phyloP scores from a whole-genome alignment of 2,888 invertebrate species.

The Camptogramma bilineatum region DNA sequence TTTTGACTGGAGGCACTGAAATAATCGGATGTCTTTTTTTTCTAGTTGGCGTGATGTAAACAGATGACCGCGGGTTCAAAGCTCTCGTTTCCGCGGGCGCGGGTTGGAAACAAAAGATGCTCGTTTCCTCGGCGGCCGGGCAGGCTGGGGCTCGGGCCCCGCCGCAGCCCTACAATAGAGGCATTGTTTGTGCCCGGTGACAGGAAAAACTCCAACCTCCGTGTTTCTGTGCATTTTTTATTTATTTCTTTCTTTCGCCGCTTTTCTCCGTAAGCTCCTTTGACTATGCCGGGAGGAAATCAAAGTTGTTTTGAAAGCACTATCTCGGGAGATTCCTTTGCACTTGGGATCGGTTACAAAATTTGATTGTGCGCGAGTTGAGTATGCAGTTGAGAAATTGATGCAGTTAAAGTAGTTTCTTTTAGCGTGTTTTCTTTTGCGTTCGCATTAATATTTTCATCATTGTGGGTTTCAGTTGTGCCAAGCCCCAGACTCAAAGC shows the following conservation, averaged over 20 bases:
- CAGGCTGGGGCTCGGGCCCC: conserved; percentile 52
- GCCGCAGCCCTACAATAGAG: conserved; percentile 72
- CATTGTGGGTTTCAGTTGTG: conserved; percentile 13
- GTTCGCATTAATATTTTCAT: not conserved
- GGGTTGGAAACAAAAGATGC: conserved; percentile 82
- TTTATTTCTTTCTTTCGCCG: conserved; percentile 70
- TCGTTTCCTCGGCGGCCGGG: conserved; percentile 78
- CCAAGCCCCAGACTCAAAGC: conserved; percentile 26
- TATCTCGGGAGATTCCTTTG: conserved; percentile 53
- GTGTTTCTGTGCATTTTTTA: conserved; percentile 85
- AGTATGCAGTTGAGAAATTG: not conserved
- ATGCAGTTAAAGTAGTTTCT: conserved; percentile 4
- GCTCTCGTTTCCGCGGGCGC: conserved; percentile 72
- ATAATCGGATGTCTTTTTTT: conserved; percentile 69
- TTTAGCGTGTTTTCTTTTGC: not conserved
- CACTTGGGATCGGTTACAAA: conserved; percentile 21
- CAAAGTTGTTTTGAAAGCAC: conserved; percentile 73
- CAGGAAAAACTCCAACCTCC: conserved; percentile 85
- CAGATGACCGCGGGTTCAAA: conserved; percentile 83
- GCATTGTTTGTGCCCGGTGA: conserved; percentile 85
- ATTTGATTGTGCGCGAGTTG: conserved; percentile 9
- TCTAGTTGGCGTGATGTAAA: conserved; percentile 74
- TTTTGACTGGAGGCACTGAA: no score
- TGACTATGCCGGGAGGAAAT: conserved; percentile 74
- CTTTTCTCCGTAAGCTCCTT: conserved; percentile 76